These are phyloP conservation scores for Piscicola geometra DNA, from an alignment of 2,888 invertebrate genomes.

Conservation along the genomic window DNA sequence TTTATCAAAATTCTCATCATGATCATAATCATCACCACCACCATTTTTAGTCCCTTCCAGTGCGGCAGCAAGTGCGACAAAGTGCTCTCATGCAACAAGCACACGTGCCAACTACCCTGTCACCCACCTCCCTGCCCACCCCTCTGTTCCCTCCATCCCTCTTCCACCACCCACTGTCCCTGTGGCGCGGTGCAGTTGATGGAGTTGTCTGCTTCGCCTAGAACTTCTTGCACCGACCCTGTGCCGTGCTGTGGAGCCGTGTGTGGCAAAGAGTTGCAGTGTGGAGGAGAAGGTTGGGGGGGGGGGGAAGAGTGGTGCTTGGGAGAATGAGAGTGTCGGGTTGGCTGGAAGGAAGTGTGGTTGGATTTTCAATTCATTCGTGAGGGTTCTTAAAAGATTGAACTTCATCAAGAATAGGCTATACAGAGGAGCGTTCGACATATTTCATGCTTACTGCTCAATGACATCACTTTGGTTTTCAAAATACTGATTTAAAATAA, in stretches of 20 bases:
- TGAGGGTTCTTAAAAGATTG: no score
- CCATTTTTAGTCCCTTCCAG: constrained; percentile 46
- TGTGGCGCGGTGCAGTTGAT: constrained; percentile 67
- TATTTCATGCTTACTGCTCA: no score
- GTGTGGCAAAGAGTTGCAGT: constrained; percentile 72
- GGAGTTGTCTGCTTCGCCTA: constrained; percentile 42
- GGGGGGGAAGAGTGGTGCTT: no score
- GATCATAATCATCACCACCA: no score
- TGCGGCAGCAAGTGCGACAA: constrained; percentile 47
- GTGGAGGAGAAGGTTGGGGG: constrained; percentile 61
- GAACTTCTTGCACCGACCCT: constrained; percentile 50
- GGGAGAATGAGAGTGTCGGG: no score
- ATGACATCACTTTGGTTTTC: no score
- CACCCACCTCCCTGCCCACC: constrained; percentile 67
- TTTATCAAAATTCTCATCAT: no score
- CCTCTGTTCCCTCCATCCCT: constrained; percentile 64
- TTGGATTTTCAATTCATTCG: no score
- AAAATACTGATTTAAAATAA: no score
- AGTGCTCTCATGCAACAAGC: constrained; percentile 59
- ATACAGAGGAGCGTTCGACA: no score
- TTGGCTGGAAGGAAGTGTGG: no score
- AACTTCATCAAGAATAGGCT: no score
- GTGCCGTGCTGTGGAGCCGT: constrained; percentile 64
- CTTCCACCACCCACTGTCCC: constrained; percentile 66
- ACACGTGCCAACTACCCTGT: constrained; percentile 67